Conservation (phyloP, 2,888 invertebrate species). For the Eupithecia tripunctaria region DNA sequence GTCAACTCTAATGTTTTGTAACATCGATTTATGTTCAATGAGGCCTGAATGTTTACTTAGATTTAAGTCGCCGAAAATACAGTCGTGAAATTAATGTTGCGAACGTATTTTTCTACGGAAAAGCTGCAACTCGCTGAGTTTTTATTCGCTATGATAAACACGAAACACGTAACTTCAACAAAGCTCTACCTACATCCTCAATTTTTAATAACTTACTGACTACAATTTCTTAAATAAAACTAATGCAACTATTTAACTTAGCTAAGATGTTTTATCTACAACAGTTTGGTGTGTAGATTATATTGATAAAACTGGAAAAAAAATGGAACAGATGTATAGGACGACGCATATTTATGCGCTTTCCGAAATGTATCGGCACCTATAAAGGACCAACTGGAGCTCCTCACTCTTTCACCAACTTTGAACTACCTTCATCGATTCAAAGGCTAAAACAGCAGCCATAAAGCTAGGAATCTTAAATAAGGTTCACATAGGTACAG, state of each 20-base stretch:
- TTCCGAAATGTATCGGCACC: too few species aligned
- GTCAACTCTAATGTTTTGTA: slow-evolving; percentile 35
- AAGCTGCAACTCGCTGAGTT: not conserved
- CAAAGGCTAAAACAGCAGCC: too few species aligned
- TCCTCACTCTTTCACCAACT: too few species aligned
- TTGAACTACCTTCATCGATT: too few species aligned
- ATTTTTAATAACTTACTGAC: too few species aligned
- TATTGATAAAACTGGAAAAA: not conserved
- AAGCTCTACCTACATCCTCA: not conserved
- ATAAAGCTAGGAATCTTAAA: too few species aligned
- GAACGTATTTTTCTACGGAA: slow-evolving; percentile 20
- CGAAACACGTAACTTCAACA: not conserved
- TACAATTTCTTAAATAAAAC: too few species aligned
- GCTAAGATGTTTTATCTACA: not conserved
- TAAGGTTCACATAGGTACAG: too few species aligned
- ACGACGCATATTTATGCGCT: too few species aligned
- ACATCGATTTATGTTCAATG: slow-evolving; percentile 42
- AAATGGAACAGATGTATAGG: too few species aligned
- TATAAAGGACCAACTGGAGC: too few species aligned
- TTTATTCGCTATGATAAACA: not conserved
- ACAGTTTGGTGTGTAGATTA: not conserved
- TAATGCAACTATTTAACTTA: too few species aligned
- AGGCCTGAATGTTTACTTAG: slow-evolving; percentile 48
- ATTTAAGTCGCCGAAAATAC: slow-evolving; percentile 43
- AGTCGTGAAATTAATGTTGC: slow-evolving; percentile 39